Percentiles rank a stretch among this genome's conserved stretches.
Evolutionary conservation across 53 echinoderm and acorn worm species (phyloP).

Genomic region (Actinopyga echinites): DNA sequence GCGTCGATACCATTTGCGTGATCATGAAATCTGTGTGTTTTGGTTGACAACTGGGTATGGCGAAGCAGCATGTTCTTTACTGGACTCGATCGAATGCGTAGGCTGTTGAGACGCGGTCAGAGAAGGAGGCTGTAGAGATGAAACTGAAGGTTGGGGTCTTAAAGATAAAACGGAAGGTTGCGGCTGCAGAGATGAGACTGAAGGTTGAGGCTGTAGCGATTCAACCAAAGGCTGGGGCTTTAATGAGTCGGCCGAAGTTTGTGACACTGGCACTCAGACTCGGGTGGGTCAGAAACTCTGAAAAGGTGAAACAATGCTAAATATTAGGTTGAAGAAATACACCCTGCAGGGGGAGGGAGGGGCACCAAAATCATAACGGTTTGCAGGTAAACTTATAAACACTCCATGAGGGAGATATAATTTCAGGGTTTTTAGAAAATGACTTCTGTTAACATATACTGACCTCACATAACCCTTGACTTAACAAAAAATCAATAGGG

Average conservation of each 20-base stretch:
- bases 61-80: slow-evolving; percentile 14
- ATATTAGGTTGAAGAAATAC: too few species aligned
- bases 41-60: neutral
- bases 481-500: too few species aligned
- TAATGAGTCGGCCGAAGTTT: neutral
- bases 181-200: slow-evolving; percentile 14
- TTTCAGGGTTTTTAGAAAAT: too few species aligned
- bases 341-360: too few species aligned
- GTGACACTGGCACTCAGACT: neutral
- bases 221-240: neutral
- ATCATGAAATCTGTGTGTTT: slow-evolving; percentile 13
- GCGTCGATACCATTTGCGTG: slow-evolving; percentile 21
- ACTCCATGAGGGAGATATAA: too few species aligned
- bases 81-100: neutral
- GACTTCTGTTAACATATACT: too few species aligned
- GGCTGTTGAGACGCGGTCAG: slow-evolving; percentile 1
- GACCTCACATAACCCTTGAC: too few species aligned
- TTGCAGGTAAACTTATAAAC: too few species aligned
- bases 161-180: neutral
- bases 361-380: too few species aligned
- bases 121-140: slow-evolving; percentile 16
- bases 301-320: neutral
- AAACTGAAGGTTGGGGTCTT: neutral
- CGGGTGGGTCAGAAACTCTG: neutral
- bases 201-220: slow-evolving; percentile 7